Base-by-base conservation (phyloP, 2,797 vertebrate species). In the Basileuterus tristriatus region DNA sequence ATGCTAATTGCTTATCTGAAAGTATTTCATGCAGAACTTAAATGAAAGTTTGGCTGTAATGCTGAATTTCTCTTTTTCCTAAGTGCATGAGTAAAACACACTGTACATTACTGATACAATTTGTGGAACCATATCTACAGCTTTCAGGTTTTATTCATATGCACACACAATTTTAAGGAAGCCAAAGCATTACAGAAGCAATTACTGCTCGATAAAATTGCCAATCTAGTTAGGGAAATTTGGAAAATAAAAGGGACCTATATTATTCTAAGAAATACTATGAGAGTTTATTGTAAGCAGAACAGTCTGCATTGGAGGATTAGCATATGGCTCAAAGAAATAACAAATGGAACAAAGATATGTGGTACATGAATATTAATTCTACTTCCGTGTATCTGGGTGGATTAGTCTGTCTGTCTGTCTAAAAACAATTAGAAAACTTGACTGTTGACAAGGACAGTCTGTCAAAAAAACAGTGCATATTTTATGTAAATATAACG, bases 131-230 rank as follows among this genome's bases (percentile, higher is more conserved):
- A 1, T 65, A 76, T 12, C 46, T 81, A 82, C 16, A 12, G 2
- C 15, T 67, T 93, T 55, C 41, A 78, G 26, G 30, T 56, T 84
- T 75, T 90, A 53, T 39, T 86, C 43, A 64, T 26, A 10, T 41
- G 50, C 20, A 56, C 19, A 50, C 7, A 82, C 23, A 49, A 20
- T 15, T 85, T 82, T 41, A 83, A 65, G 12, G 59, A 87, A 68
- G 27, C 9, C 34, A 58, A 83, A 86, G 60, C 20, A 50, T 83
- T 89, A 74, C 24, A 46, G 34, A 72, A 23, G 22, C 29, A 77
- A 60, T 53, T 53, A n/a, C 7, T 0, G 0, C 24, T 60, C 14
- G 6, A 62, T 30, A 53, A 47, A 47, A 69, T 34, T 69, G 41
- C 30, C 64, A 47, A 34, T 34, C 17, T 30, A 47, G 16, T 63